Evolutionary conservation across 2,888 invertebrate genomes (phyloP).

Genomic region (Odontomyia ornata): DNA sequence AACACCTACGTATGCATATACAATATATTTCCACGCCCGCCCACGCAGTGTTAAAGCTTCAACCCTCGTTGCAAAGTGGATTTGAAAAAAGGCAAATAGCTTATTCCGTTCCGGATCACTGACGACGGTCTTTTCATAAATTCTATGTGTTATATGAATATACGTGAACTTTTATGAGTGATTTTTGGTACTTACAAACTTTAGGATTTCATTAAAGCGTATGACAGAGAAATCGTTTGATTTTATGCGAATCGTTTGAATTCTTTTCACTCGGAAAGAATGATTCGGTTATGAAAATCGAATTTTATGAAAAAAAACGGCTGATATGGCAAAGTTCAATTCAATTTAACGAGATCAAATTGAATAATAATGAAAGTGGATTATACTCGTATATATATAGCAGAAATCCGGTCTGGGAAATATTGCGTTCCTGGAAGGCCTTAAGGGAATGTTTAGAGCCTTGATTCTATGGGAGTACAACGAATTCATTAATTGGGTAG

Average conservation of each 20-base stretch:
- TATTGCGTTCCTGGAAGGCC: no score
- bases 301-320: background rate
- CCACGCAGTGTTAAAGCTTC: no score
- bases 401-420: no score
- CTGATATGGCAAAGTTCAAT: background rate
- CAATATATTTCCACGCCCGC: background rate
- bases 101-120: conserved; percentile 37
- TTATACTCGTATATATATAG: no score
- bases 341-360: background rate
- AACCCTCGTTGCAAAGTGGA: background rate
- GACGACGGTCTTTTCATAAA: conserved; percentile 23
- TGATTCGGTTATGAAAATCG: background rate
- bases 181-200: conserved; percentile 31
- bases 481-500: no score
- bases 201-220: conserved; percentile 25
- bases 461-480: no score
- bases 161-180: conserved; percentile 36
- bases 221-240: conserved; percentile 4
- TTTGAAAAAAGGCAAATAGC: conserved; percentile 27
- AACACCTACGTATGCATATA: background rate
- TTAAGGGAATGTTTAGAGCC: no score
- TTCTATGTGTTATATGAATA: conserved; percentile 28
- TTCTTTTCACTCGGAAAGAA: conserved; percentile 10
- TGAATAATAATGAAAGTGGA: background rate
- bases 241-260: conserved; percentile 21